A percentile compares a stretch with the other conserved stretches of the same genome.
These are phyloP conservation scores for Gymnosoma rotundatum DNA, from an alignment of 2,888 invertebrate species.

Conservation along the genomic window DNA sequence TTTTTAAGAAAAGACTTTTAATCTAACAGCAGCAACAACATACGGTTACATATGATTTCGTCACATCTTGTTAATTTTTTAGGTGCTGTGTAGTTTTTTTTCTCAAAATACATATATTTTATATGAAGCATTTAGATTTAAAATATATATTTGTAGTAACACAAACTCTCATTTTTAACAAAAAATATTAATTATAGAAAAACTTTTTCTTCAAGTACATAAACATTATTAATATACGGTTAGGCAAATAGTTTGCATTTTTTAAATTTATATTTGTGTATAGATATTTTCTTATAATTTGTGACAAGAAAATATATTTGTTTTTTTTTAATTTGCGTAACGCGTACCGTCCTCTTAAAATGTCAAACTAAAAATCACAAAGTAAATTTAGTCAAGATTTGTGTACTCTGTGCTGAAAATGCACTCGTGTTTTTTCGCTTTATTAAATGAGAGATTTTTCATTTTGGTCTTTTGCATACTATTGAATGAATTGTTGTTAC, in stretches of 20 bases:
- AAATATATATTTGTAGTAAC: neutral
- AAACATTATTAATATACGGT: neutral
- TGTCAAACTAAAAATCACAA: constrained; percentile 39
- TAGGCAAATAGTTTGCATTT: constrained; percentile 11
- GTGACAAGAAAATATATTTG: constrained; percentile 24
- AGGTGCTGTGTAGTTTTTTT: neutral
- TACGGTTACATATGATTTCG: neutral
- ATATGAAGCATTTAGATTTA: constrained; percentile 25
- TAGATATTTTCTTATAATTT: constrained; percentile 9
- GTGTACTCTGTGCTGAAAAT: constrained; percentile 17
- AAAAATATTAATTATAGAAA: neutral
- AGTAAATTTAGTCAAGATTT: too few species aligned
- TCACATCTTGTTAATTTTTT: neutral
- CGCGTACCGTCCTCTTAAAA: constrained; percentile 55
- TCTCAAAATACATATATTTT: neutral
- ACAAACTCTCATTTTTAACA: constrained; percentile 1
- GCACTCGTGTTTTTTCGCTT: constrained; percentile 40
- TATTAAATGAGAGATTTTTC: constrained; percentile 32
- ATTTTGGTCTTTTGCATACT: constrained; percentile 16
- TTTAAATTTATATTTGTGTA: neutral
- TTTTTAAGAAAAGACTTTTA: neutral
- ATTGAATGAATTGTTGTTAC: constrained; percentile 43
- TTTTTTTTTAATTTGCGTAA: constrained; percentile 40
- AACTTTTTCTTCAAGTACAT: neutral
- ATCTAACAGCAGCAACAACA: neutral